phyloP scores from a whole-genome alignment of 2,888 invertebrate genomes.

The Sturmia bella region DNA sequence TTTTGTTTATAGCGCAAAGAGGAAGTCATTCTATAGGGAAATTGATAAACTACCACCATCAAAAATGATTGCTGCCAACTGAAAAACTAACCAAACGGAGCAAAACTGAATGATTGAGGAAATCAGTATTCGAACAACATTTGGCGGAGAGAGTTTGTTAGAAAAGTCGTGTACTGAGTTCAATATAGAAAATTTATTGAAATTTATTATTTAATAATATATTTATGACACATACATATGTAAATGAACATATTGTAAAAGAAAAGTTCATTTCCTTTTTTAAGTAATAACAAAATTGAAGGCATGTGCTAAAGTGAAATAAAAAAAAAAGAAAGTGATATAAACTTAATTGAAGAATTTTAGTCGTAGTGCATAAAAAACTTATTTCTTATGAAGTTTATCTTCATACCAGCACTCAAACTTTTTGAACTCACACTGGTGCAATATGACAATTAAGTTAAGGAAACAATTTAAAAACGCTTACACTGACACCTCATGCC shows the following conservation, averaged over 20 bases:
- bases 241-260: no score
- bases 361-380: conserved; percentile 7
- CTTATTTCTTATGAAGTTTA: conserved; percentile 40
- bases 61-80: conserved; percentile 38
- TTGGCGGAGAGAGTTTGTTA: conserved; percentile 73
- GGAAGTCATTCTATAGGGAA: conserved; percentile 58
- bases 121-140: conserved; percentile 76
- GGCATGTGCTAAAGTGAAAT: no score
- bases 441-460: conserved; percentile 46
- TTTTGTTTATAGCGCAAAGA: conserved; percentile 53
- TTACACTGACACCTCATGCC: conserved; percentile 30
- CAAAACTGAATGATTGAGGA: conserved; percentile 55
- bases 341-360: conserved; percentile 1
- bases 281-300: no score
- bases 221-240: no score
- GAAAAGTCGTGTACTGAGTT: conserved; percentile 11
- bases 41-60: conserved; percentile 57
- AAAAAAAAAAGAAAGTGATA: conserved; percentile 35
- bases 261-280: no score
- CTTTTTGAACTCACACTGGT: conserved; percentile 7
- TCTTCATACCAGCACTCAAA: conserved; percentile 1
- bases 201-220: no score
- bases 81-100: conserved; percentile 16
- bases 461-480: conserved; percentile 25
- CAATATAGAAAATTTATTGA: conserved; percentile 11